Evolutionary conservation across 1,140 invertebrate genomes (phyloP), one percentile per base, ranked within the genome.

Genomic region (Hyphantria cunea): DNA sequence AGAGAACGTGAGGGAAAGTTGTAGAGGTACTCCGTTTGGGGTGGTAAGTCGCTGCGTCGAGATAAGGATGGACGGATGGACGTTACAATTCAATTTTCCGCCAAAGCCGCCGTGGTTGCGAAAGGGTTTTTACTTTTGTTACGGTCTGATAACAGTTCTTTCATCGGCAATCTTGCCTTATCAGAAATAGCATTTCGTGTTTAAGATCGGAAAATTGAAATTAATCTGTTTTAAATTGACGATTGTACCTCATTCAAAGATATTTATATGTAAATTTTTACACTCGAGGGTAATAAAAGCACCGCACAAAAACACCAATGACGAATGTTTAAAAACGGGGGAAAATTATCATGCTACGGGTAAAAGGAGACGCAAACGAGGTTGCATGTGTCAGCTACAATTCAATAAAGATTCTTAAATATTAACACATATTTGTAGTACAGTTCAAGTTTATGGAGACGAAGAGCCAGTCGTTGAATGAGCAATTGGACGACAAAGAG

Each of bases 41-140:
- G 37, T 13, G 54, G 41, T 11, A 50, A 68, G 55, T 65, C 50
- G 47, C 32, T 58, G 58, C 45, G 41, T 58, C 47, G 31, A 61
- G 64, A 65, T 70, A 65, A 64, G 61, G 42, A 54, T 17, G n/a
- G n/a, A n/a, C n/a, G 51, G 52, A 32, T n/a, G 34, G 56, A 61
- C 62, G 61, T 64, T 58, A 72, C 70, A 68, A 72, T 72, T 72
- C 67, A 70, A 70, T 76, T 70, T 72, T 68, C 72, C 58, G 68
- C 61, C 47, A 63, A n/a, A 58, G 51, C 59, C 54, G 50, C 62
- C 48, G 15, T 39, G 47, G 34, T 48, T 13, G 11, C 42, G 58
- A 53, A 58, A 56, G 32, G 54, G 54, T 48, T 58, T 31, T 45
- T 25, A 47, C 31, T 58, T 44, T 49, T 14, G 55, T 39, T 49